These are phyloP conservation scores for Eucidaris tribuloides DNA, from an alignment of 35 echinoderm and acorn worm genomes.

Conservation along the genomic window DNA sequence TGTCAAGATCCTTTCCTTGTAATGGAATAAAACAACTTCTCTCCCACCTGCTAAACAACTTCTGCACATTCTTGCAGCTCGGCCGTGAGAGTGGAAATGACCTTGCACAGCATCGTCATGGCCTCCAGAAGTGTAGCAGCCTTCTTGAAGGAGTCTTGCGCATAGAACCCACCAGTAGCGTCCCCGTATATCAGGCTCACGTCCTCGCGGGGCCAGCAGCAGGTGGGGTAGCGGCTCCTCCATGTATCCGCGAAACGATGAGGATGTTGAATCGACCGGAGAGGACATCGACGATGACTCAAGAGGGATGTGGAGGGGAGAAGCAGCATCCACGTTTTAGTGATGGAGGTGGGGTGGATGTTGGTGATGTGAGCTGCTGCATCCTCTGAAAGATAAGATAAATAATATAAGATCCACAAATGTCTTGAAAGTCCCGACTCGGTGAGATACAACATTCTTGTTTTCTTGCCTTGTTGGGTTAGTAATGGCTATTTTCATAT, in stretches of 20 bases:
- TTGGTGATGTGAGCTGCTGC: constrained; percentile 17
- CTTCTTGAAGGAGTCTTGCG: neutral
- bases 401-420: no score
- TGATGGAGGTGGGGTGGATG: neutral
- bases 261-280: neutral
- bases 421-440: no score
- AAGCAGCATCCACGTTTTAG: constrained; percentile 1
- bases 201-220: neutral
- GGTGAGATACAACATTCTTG: no score
- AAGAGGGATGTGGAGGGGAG: constrained; percentile 16
- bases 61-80: constrained; percentile 9
- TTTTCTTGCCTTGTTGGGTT: no score
- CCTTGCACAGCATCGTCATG: neutral
- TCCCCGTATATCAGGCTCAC: neutral
- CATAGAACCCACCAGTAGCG: constrained; percentile 24
- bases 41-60: constrained; percentile 17
- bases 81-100: constrained; percentile 2
- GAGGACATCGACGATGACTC: neutral
- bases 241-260: neutral
- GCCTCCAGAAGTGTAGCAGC: neutral
- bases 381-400: no score
- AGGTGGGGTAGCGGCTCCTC: neutral
- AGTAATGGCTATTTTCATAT: no score
- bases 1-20: no score
- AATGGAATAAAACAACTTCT: no score